phyloP scores from a whole-genome alignment of 2,888 invertebrate species.

The Lordiphosa fenestrarum region DNA sequence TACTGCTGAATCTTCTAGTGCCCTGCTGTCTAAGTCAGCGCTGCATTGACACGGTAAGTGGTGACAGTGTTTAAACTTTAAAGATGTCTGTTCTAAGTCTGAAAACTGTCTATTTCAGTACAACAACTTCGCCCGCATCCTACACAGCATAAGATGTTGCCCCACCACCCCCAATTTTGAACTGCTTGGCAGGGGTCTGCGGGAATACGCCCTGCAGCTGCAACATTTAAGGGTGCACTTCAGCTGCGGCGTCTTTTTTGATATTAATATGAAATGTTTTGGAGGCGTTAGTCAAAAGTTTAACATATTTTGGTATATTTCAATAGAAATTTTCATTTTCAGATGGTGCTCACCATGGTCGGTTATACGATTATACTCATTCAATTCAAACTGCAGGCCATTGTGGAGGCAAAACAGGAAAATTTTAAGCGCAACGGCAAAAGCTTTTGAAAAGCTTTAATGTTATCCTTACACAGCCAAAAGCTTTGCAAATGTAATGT shows the following conservation, averaged over 20 bases:
- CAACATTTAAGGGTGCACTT: slow-evolving; percentile 71
- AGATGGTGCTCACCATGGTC: slow-evolving; percentile 68
- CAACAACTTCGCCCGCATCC: slow-evolving; percentile 47
- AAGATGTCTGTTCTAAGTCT: neutral
- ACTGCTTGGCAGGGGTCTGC: slow-evolving; percentile 49
- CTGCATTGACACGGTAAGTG: slow-evolving; percentile 63
- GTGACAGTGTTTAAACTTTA: no score
- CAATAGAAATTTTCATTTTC: slow-evolving; percentile 2
- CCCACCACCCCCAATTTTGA: slow-evolving; percentile 13
- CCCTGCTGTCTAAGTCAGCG: slow-evolving; percentile 65
- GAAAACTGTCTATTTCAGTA: slow-evolving; percentile 49
- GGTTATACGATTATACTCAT: slow-evolving; percentile 72
- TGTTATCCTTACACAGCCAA: slow-evolving; percentile 1
- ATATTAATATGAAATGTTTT: slow-evolving; percentile 71
- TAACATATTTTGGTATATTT: neutral
- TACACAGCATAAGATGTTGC: slow-evolving; percentile 58
- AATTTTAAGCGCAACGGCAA: neutral
- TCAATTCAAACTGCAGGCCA: slow-evolving; percentile 75
- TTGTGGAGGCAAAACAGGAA: slow-evolving; percentile 15
- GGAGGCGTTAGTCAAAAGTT: slow-evolving; percentile 61
- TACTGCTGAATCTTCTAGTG: slow-evolving; percentile 51
- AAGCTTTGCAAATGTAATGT: neutral
- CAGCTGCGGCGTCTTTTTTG: slow-evolving; percentile 71
- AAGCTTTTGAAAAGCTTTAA: neutral
- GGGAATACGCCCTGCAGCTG: slow-evolving; percentile 74